These are phyloP conservation scores for Sminthurides aquaticus DNA, from an alignment of 2,888 invertebrate species.

Conservation along the genomic window DNA sequence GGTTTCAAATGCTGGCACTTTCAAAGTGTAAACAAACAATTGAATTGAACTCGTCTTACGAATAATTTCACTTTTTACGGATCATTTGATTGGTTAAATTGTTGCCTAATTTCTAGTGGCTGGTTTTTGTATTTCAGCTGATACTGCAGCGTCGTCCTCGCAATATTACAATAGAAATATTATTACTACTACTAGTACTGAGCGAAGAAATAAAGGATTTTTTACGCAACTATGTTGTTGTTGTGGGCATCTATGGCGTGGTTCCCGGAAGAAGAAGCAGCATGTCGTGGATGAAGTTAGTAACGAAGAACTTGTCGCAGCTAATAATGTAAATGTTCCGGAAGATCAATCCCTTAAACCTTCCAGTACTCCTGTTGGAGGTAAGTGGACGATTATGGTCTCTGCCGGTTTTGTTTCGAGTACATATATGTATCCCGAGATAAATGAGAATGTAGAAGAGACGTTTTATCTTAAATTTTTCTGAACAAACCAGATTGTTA, in stretches of 20 bases:
- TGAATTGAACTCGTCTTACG: no score
- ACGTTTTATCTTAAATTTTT: no score
- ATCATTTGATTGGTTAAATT: no score
- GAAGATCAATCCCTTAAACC: conserved; percentile 19
- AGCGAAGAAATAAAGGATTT: conserved; percentile 19
- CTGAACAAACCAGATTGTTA: no score
- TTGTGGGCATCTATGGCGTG: conserved; percentile 21
- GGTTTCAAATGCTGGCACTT: no score
- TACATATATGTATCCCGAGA: no score
- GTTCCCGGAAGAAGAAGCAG: conserved; percentile 22
- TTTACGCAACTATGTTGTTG: conserved; percentile 23
- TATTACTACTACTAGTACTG: conserved; percentile 10
- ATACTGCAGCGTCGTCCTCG: conserved; percentile 6
- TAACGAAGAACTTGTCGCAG: conserved; percentile 22
- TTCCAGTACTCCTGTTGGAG: conserved; percentile 14
- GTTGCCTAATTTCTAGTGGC: neutral
- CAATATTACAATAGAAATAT: conserved; percentile 17
- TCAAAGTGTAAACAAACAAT: no score
- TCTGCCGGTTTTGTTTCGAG: neutral
- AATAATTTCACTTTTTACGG: no score
- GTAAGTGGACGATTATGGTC: conserved; percentile 4
- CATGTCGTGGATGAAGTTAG: conserved; percentile 10
- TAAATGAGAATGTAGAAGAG: no score
- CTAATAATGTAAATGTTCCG: conserved; percentile 12
- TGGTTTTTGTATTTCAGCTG: conserved; percentile 2